A percentile compares a stretch with the other conserved stretches of the same genome.
These are phyloP conservation scores for Hypotaenidia philippensis DNA, from an alignment of 2,797 vertebrate species.

Conservation along the genomic window DNA sequence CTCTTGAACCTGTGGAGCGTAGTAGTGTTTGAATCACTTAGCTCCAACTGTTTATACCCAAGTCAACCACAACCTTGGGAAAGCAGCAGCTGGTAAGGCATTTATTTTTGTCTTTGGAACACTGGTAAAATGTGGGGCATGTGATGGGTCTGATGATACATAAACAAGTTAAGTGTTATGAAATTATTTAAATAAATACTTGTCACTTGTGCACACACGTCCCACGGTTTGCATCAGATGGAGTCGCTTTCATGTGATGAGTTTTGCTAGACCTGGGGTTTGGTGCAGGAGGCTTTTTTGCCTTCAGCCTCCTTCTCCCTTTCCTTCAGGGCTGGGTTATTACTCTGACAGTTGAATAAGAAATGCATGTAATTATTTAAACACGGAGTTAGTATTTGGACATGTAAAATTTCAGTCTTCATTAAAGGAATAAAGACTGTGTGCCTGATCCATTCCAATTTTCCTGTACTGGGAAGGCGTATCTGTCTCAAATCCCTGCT, in stretches of 20 bases:
- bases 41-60: constrained; percentile 71
- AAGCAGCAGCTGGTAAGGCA: constrained; percentile 70
- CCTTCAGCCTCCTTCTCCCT: background rate
- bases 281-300: background rate
- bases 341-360: constrained; percentile 14
- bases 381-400: background rate
- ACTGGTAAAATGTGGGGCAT: constrained; percentile 75
- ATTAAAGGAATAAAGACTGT: background rate
- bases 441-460: background rate
- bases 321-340: constrained; percentile 13
- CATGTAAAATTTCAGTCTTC: background rate
- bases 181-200: constrained; percentile 70
- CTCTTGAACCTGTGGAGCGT: background rate
- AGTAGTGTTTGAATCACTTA: constrained; percentile 22
- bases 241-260: background rate
- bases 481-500: background rate
- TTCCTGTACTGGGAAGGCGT: background rate
- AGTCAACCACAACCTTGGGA: constrained; percentile 75
- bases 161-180: constrained; percentile 75
- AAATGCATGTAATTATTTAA: constrained; percentile 11
- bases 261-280: constrained; percentile 49
- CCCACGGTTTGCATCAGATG: constrained; percentile 25
- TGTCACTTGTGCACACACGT: constrained; percentile 53
- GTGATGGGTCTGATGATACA: constrained; percentile 74
- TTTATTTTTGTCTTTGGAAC: constrained; percentile 78